Conservation (phyloP, 2,113 vertebrate genomes). For the Ibidorhyncha struthersii region DNA sequence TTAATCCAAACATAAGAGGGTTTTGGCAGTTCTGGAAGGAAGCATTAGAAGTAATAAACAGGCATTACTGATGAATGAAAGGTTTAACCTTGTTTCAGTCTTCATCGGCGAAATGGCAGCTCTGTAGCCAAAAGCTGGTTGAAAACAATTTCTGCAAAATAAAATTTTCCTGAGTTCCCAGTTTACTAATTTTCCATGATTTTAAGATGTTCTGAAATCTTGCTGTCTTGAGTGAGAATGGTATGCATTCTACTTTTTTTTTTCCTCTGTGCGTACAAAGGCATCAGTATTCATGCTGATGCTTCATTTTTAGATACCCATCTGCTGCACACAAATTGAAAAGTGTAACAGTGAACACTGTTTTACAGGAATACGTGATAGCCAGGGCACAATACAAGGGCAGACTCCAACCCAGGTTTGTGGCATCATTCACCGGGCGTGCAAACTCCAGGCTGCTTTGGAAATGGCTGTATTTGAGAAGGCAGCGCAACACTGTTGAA, state of each 20-base stretch:
- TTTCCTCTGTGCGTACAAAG: neutral
- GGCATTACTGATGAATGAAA: neutral
- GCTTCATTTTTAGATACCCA: neutral
- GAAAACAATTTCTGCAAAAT: neutral
- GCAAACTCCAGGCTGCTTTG: neutral
- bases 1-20: neutral
- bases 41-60: neutral
- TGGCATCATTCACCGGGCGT: neutral
- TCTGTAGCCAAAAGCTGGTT: neutral
- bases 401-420: neutral
- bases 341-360: neutral
- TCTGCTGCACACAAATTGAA: neutral
- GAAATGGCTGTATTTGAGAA: neutral
- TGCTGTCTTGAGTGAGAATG: neutral
- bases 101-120: neutral
- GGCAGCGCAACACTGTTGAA: neutral
- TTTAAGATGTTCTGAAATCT: neutral
- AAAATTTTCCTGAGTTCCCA: neutral
- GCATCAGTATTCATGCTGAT: neutral
- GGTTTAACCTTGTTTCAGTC: neutral
- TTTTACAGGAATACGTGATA: neutral
- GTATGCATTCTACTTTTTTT: neutral
- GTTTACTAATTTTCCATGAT: neutral
- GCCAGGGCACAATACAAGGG: neutral
- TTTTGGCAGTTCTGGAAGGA: neutral